Conservation (phyloP, 2,113 vertebrate species). For the Aldabrachelys gigantea region DNA sequence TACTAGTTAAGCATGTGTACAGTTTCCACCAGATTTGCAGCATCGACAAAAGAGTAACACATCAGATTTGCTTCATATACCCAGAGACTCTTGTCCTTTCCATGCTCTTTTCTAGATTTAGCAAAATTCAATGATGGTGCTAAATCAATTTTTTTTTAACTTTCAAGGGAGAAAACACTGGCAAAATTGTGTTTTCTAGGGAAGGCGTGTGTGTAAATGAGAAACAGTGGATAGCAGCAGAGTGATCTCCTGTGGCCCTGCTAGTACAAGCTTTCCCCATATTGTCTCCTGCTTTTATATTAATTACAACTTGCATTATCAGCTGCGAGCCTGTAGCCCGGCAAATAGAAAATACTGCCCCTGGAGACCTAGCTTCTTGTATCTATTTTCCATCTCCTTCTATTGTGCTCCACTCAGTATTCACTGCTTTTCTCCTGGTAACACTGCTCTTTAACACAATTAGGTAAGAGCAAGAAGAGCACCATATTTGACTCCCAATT, state of each 20-base stretch:
- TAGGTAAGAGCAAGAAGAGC: slow-evolving; percentile 88
- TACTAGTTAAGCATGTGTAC: slow-evolving; percentile 42
- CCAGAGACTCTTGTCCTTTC: slow-evolving; percentile 63
- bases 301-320: slow-evolving; percentile 99
- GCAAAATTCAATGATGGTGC: slow-evolving; percentile 86
- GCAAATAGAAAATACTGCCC: slow-evolving; percentile 95
- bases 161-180: slow-evolving; percentile 87
- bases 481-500: slow-evolving; percentile 93
- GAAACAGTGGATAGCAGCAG: slow-evolving; percentile 84
- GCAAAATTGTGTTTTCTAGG: slow-evolving; percentile 81
- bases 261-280: slow-evolving; percentile 89
- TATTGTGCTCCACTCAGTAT: slow-evolving; percentile 87
- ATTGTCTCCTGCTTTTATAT: slow-evolving; percentile 99
- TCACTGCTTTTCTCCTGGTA: slow-evolving; percentile 91
- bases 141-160: slow-evolving; percentile 89
- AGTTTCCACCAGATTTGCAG: slow-evolving; percentile 44
- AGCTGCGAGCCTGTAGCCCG: slow-evolving; percentile 93
- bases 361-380: slow-evolving; percentile 92
- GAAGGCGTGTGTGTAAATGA: slow-evolving; percentile 88
- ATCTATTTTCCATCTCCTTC: slow-evolving; percentile 93
- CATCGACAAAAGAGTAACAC: slow-evolving; percentile 49
- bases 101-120: slow-evolving; percentile 82
- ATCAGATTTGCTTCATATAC: slow-evolving; percentile 46
- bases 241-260: slow-evolving; percentile 89
- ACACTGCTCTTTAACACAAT: slow-evolving; percentile 96